A percentile compares a stretch with the other conserved stretches of the same genome.
Evolutionary conservation across 1,140 invertebrate species (phyloP).

Genomic region (Pogonus chalceus): DNA sequence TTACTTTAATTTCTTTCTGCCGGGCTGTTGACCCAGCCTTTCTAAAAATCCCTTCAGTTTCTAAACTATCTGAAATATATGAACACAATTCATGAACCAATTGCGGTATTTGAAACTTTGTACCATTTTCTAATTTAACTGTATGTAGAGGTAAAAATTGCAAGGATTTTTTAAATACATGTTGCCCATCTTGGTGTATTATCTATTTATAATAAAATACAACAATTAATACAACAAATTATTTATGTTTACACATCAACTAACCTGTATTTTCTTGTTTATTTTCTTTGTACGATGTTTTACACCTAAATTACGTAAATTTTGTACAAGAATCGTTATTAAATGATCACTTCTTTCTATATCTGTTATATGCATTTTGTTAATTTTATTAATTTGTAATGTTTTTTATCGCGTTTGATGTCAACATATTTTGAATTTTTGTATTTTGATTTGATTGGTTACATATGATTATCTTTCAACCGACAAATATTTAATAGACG

Average conservation of each 20-base stretch:
- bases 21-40: slow-evolving; percentile 72
- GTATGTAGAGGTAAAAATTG: slow-evolving; percentile 47
- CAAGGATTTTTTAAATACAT: slow-evolving; percentile 51
- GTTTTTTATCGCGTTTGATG: background rate
- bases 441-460: background rate
- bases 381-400: slow-evolving; percentile 8
- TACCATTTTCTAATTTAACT: slow-evolving; percentile 46
- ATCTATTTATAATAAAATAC: slow-evolving; percentile 17
- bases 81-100: slow-evolving; percentile 63
- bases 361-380: slow-evolving; percentile 54
- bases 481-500: too few relatives aligned
- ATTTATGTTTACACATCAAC: slow-evolving; percentile 24
- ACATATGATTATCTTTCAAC: background rate
- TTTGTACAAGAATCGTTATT: slow-evolving; percentile 44
- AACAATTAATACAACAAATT: slow-evolving; percentile 14
- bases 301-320: slow-evolving; percentile 49
- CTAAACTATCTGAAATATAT: slow-evolving; percentile 53
- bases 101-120: slow-evolving; percentile 57
- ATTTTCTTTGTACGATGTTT: slow-evolving; percentile 54
- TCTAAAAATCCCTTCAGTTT: slow-evolving; percentile 71
- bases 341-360: slow-evolving; percentile 53
- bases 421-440: slow-evolving; percentile 3
- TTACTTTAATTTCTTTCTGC: slow-evolving; percentile 69
- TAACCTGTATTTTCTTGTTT: slow-evolving; percentile 42
- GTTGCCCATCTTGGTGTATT: slow-evolving; percentile 36